A percentile compares a stretch with the other conserved stretches of the same genome.
Conservation (phyloP, 2,797 vertebrate species). For the Coranthus polyacanthus region DNA sequence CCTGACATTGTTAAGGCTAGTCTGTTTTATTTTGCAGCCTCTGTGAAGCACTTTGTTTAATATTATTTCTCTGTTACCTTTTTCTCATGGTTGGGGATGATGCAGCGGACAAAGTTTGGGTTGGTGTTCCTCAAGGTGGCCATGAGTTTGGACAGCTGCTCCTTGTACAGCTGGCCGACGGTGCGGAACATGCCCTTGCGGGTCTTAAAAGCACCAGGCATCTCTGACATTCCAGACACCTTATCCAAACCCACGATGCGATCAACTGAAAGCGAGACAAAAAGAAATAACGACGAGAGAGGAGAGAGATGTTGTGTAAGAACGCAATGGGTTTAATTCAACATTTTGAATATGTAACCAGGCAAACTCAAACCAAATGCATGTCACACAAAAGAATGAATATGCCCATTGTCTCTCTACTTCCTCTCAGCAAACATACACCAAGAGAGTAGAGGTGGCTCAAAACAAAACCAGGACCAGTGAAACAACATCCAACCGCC, state of each 20-base stretch:
- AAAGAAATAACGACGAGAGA: neutral
- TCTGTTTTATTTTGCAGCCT: no score
- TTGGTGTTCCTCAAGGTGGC: slow-evolving; percentile 98
- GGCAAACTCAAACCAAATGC: slow-evolving; percentile 70
- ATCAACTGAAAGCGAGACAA: slow-evolving; percentile 87
- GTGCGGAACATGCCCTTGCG: slow-evolving; percentile 99
- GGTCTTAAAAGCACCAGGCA: slow-evolving; percentile 96
- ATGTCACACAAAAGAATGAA: slow-evolving; percentile 55
- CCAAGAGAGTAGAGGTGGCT: slow-evolving; percentile 41
- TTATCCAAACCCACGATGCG: slow-evolving; percentile 98
- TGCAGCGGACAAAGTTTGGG: slow-evolving; percentile 98
- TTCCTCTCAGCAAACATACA: slow-evolving; percentile 47
- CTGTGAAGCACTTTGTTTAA: no score
- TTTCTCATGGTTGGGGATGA: slow-evolving; percentile 99
- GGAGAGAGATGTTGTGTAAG: neutral
- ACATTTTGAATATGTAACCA: slow-evolving; percentile 17
- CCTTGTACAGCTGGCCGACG: slow-evolving; percentile 98
- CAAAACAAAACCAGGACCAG: slow-evolving; percentile 52
- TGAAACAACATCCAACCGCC: slow-evolving; percentile 72
- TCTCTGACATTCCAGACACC: slow-evolving; percentile 95
- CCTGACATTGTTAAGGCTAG: no score
- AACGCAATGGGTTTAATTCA: neutral
- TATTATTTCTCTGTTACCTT: slow-evolving; percentile 84
- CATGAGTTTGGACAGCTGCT: slow-evolving; percentile 98
- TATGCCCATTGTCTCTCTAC: slow-evolving; percentile 43